Base-by-base conservation (phyloP, 2,797 vertebrate species). In the Gambusia yucatana region DNA sequence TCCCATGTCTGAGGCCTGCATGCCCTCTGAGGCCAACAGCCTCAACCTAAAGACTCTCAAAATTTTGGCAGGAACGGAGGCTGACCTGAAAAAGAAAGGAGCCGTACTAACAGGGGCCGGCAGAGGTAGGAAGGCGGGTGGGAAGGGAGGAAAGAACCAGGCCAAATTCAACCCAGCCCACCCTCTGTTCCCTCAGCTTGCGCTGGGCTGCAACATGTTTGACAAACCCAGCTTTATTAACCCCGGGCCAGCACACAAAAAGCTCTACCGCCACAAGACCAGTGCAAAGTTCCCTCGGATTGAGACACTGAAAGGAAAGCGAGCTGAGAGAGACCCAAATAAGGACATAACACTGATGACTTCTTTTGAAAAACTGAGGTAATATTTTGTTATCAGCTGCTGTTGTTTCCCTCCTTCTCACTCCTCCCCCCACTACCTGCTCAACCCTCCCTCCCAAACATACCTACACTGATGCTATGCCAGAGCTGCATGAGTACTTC, bases 361-460 rank as follows among this genome's bases (percentile, higher is more conserved):
- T 96, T 97, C 98, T 96, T 98, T 98, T 97, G 98, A 99, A 95
- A 99, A 99, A 97, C 97, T 98, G 97, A 99, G 98, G 98, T 99
- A 99, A 99, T 99, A 97, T 97, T 97, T 96, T 97, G 97, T 97
- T 97, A 96, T 96, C 96, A 96, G 96, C 96, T 97, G 96, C 97
- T 96, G 96, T 95, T 96, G 95, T 95, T 95, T 94, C 95, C 94
- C 96, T 94, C 95, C 96, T 95, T 95, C 96, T 96, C 95, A 92
- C 95, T 94, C 93, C 61, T 33, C 30, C 36, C 94, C 95, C 94
- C 93, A 95, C 93, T 94, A 96, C 96, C 96, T 97, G 95, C 95
- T 96, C 95, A 97, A 95, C 96, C 95, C 95, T 92, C 94, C 95
- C 86, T 90, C 96, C 96, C 96, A 96, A 96, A 96, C 96, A 96